These are phyloP conservation scores for Cyanoramphus novaezelandiae DNA, from an alignment of 2,113 vertebrate species.

Conservation along the genomic window DNA sequence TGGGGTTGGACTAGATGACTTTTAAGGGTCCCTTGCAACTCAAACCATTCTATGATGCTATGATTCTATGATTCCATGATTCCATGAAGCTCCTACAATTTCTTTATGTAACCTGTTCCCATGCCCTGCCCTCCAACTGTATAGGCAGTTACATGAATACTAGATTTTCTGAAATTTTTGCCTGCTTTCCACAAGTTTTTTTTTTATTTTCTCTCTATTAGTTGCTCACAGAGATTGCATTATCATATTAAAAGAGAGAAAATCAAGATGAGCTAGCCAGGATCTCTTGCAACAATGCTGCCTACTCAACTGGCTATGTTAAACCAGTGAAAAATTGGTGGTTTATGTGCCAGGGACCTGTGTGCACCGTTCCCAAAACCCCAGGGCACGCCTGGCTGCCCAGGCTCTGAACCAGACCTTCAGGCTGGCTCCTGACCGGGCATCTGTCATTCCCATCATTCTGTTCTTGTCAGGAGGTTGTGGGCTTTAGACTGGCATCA, in stretches of 20 bases:
- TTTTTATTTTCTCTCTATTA: background rate
- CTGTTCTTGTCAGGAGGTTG: background rate
- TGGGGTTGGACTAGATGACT: background rate
- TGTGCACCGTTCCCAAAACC: rapidly evolving
- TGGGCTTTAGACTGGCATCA: background rate
- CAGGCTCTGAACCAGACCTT: background rate
- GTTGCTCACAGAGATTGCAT: background rate
- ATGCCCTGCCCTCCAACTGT: no score
- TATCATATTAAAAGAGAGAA: background rate
- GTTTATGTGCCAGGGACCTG: background rate
- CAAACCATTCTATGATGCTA: background rate
- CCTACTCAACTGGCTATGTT: background rate
- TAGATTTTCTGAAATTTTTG: background rate
- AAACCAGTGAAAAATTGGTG: background rate
- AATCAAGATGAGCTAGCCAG: background rate
- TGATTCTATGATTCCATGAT: background rate
- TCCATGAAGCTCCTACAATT: background rate
- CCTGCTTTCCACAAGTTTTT: background rate
- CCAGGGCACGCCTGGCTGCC: background rate
- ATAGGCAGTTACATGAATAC: background rate
- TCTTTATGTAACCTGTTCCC: background rate
- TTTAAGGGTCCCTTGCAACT: background rate
- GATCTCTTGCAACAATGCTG: background rate
- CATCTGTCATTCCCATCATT: background rate
- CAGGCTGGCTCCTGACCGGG: background rate